A percentile compares a stretch with the other conserved stretches of the same genome.
These are phyloP conservation scores for Gymnoscopelus braueri DNA, from an alignment of 2,797 vertebrate genomes.

Conservation along the genomic window DNA sequence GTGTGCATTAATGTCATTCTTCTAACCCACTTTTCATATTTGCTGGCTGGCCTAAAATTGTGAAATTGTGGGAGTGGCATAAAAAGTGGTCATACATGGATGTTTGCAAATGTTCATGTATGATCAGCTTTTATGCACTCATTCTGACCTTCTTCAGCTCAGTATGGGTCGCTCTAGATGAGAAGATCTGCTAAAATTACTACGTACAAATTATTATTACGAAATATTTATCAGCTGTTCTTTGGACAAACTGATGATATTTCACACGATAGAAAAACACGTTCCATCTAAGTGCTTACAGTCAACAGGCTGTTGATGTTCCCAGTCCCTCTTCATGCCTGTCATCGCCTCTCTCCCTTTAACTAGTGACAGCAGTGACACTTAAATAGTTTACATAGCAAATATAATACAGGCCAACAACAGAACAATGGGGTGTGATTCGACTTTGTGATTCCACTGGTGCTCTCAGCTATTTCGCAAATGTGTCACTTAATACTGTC, in stretches of 20 bases:
- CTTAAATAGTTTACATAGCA: not conserved
- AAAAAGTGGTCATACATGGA: too few species aligned
- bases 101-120: too few species aligned
- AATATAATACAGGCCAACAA: not conserved
- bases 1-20: not conserved
- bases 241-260: not conserved
- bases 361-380: not conserved
- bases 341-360: not conserved
- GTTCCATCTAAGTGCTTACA: not conserved
- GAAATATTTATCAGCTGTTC: too few species aligned
- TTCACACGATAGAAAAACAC: not conserved
- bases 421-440: not conserved
- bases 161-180: too few species aligned
- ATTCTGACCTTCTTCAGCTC: too few species aligned
- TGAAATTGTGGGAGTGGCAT: too few species aligned
- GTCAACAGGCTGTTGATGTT: not conserved
- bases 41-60: not conserved
- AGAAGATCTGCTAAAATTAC: too few species aligned
- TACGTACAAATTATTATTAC: too few species aligned
- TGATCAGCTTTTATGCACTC: too few species aligned
- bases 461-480: too few species aligned
- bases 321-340: not conserved
- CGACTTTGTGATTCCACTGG: too few species aligned
- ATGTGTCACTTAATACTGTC: too few species aligned
- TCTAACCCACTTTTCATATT: constrained; percentile 37